Evolutionary conservation across 2,113 vertebrate genomes (phyloP), one percentile per base, ranked within the genome.

Genomic region (Jaculus jaculus): DNA sequence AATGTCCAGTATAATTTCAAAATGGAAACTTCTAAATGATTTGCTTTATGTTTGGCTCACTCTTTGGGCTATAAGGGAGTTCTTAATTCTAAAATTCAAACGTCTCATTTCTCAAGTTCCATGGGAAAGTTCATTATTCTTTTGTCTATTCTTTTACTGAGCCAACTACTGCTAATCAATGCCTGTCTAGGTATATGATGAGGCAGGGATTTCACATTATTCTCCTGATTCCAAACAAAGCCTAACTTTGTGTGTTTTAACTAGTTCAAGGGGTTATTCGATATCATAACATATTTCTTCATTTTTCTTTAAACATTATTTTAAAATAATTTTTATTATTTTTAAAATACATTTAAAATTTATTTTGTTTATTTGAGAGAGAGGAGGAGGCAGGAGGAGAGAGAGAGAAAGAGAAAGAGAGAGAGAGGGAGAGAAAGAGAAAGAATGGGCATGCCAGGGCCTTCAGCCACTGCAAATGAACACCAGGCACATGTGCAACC

Each of bases 1-100:
- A 93, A 73, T 58, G 15, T 54, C 18, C 13, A 47, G 34, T 61
- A 92, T 82, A 84, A 68, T 73, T 73, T 89, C 18, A 84, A 92
- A n/a, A 32, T 21, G 60, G n/a, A 90, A 8, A 58, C 47, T 54
- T 77, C 39, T 5, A 71, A 68, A 79, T 83, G 10, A 88, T 54
- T 92, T 68, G 74, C 39, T 83, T 78, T 34, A 58, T 15, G 30
- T 79, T 79, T 63, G 32, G 24, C 30, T 61, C 21, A 21, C 17
- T 72, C 37, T 34, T 75, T 89, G 71, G 77, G 15, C 58, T 63
- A 78, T 1, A 89, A 78, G 26, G 15, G 24, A 10, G 26, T 75
- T 92, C 24, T 24, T 11, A 77, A 85, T n/a, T 85, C 7, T 32
- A 85, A 20, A 39, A 93, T 73, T 61, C 20, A 37, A 32, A 74